Evolutionary conservation across 64 coral and sea anemone species (phyloP).

Genomic region (Stichodactyla mertensii): DNA sequence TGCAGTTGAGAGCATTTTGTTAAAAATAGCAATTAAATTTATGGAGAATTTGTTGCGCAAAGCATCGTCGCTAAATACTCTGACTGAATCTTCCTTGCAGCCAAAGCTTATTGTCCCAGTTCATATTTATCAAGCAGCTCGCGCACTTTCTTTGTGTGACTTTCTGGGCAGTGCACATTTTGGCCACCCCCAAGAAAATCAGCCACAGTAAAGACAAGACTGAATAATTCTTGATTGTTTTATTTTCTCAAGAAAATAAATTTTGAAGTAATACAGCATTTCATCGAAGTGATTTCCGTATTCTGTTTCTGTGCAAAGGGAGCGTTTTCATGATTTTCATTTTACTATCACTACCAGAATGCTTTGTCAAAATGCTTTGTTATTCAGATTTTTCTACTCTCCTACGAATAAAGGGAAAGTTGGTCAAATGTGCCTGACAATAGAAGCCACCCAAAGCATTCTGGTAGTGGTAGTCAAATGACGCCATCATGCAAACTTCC

Average conservation of each 20-base stretch:
- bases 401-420: too few relatives aligned
- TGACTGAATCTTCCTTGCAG: constrained; percentile 36
- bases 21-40: constrained; percentile 45
- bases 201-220: background rate
- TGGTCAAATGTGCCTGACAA: too few relatives aligned
- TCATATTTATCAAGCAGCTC: constrained; percentile 52
- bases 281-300: too few relatives aligned
- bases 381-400: too few relatives aligned
- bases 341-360: too few relatives aligned
- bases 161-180: constrained; percentile 33
- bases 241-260: background rate
- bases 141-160: constrained; percentile 53
- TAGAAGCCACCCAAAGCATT: too few relatives aligned
- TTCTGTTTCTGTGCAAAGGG: too few relatives aligned
- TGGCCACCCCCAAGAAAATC: background rate
- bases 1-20: constrained; percentile 51
- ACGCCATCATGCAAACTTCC: too few relatives aligned
- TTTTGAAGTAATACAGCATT: too few relatives aligned
- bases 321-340: too few relatives aligned
- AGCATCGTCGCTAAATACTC: constrained; percentile 33
- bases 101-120: constrained; percentile 43
- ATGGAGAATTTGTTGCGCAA: constrained; percentile 49
- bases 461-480: too few relatives aligned
- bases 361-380: too few relatives aligned
- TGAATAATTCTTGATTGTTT: background rate